Evolutionary conservation across 2,797 vertebrate genomes (phyloP), one percentile per base, ranked within the genome.

Genomic region (Paratrypauchen microcephalus): DNA sequence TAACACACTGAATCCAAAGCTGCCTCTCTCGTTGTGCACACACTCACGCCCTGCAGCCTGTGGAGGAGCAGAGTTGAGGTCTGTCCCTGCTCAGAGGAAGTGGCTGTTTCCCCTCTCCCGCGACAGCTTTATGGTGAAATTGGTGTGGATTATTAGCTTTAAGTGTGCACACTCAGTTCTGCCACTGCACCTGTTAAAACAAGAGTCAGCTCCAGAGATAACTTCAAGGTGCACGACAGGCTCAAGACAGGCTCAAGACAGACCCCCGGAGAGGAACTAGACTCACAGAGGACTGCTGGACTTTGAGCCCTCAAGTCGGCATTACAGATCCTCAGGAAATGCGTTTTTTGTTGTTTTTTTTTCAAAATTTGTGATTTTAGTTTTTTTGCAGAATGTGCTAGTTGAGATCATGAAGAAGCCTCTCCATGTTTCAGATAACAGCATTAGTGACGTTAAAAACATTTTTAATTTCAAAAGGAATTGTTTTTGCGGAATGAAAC

Each of bases 171-270:
- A 70, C 64, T 50, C 71, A 78, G 71, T 68, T 7, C 76, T 76
- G 72, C 80, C 77, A 67, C 73, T 73, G 79, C 89, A 91, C 85
- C 86, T 91, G 88, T 89, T 89, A 87, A 91, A 91, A 90, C 89
- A 91, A 77, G 66, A 75, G 18, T 68, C 66, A 82, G 73, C 73
- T 66, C 45, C 18, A 70, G 50, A 76, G 66, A 72, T 74, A 73
- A 87, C 79, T 80, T 60, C 54, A 68, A 60, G 65, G 62, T 75
- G 70, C 60, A 23, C 60, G 32, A 78, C 50, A 45, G 36, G 73
- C 26, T 19, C 52, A 45, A 45, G 32, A 78, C 50, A 45, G 36
- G 73, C 26, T 36, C 32, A 36, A 36, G 8, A 9, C 32, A 36
- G 8, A 7, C 32, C 32, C 16, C 52, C 1, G 23, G 55, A 59